Evolutionary conservation across 2,888 invertebrate species (phyloP), one percentile per base, ranked within the genome.

Genomic region (Galerucella nymphaeae): DNA sequence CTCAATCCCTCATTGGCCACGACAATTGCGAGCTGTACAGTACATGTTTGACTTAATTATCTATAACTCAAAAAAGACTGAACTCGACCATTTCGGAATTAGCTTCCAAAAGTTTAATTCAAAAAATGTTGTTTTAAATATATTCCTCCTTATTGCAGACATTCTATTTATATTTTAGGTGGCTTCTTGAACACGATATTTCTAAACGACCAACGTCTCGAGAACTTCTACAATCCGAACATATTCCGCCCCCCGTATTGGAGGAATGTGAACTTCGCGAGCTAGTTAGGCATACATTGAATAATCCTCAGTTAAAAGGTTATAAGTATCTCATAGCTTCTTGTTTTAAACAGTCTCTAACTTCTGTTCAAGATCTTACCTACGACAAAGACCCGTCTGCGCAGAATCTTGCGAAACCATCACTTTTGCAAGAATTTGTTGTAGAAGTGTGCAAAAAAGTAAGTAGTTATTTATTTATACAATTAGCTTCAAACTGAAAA

Each of bases 131-230:
- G 8, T 30, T 58, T 67, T 67, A 38, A 41, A 41, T 18, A 55
- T 42, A 48, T 16, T 45, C 41, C 30, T 53, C n/a, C 38, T 14
- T 13, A 18, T 30, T 57, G 14, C 10, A 48, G 16, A 11, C 1
- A 41, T 59, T 68, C 23, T 48, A 50, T 6, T 16, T 50, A 14
- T 55, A 53, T 53, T 78, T 79, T 71, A 90, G 90, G 57, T 93
- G 94, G 94, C 88, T 98, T 4, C 86, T 98, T 69, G 92, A 92
- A 85, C 97, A 98, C 84, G 95, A 97, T 84, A 92, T 96, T 0
- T 90, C 90, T 45, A 88, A 91, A 77, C 89, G 98, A 5, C 98
- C 98, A 0, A 94, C 96, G 0, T 94, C 97, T 8, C 91, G 92
- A 55, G 96, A 97, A 83, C 88, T 98, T 2, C 87, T 98, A 0